Base-by-base conservation (phyloP, 2,113 vertebrate genomes). In the Piprites chloris region DNA sequence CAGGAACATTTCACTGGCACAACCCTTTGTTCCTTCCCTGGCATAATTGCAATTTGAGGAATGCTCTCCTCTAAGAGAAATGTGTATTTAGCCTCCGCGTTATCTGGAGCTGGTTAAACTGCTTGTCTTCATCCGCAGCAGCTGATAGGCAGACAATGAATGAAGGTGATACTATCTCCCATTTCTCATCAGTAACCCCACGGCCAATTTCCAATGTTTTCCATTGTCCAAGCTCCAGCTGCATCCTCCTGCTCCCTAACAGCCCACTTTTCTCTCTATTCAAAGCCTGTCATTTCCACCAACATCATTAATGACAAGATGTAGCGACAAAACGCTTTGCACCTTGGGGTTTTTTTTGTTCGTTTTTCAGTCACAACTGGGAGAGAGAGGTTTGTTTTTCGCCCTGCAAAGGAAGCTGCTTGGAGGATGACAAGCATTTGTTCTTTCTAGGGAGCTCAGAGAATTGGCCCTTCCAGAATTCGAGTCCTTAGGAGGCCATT, bases 81-180 rank as follows among this genome's bases (percentile, higher is more conserved):
- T 5, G 33, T 39, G 88, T 81, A 2, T 86, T 92, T 95, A 90
- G 93, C 88, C 82, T 92, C 79, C 0, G 1, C 11, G 8, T 63
- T 95, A 85, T 88, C 89, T 52, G 3, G 91, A 83, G 87, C 67
- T 93, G 87, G 67, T 82, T 44, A 50, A 85, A 93, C 42, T 68
- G 59, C 85, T 0, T 27, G 0, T 47, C 78, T 53, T 94, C 90
- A 80, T 93, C 91, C 96, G 96, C 94, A 84, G 95, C 71, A 77
- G 90, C 87, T 86, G 96, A 96, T 90, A 95, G 92, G 67, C 85
- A 89, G 85, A 17, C 87, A 73, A 67, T 83, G 89, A 76, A 90
- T 79, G 93, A 91, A 96, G 94, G 93, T 37, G 95, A 96, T 83
- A 91, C 0, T 65, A 94, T 88, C 95, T 96, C 69, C 93, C 93